Conservation (phyloP, 2,888 invertebrate species). For the Willowsia nigromaculata region DNA sequence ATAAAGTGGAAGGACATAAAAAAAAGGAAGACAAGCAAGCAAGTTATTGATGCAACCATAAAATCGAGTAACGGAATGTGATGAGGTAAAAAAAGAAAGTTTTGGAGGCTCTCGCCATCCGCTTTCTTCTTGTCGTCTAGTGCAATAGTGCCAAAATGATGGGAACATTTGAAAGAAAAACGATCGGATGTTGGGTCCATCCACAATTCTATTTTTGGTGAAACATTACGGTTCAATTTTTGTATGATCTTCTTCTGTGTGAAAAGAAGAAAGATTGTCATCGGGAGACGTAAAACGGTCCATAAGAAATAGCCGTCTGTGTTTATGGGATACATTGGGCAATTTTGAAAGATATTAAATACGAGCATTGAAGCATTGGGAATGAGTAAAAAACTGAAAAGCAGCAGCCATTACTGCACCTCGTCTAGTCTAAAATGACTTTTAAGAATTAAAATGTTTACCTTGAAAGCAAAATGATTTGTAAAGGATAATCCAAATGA, state of each 20-base stretch:
- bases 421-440: too few relatives aligned
- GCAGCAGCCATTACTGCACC: too few relatives aligned
- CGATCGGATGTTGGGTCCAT: constrained; percentile 74
- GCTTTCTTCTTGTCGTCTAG: background rate
- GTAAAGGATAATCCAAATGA: too few relatives aligned
- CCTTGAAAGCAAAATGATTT: too few relatives aligned
- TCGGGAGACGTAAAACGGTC: background rate
- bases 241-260: constrained; percentile 71
- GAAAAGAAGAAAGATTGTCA: background rate
- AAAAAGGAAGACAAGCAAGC: constrained; percentile 50
- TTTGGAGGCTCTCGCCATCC: background rate
- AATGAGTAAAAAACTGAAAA: too few relatives aligned
- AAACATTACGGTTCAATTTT: constrained; percentile 76
- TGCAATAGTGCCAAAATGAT: constrained; percentile 55
- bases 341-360: too few relatives aligned
- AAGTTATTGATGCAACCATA: constrained; percentile 66
- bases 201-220: constrained; percentile 35
- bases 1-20: constrained; percentile 47
- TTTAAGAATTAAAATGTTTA: too few relatives aligned
- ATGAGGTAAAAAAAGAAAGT: constrained; percentile 54
- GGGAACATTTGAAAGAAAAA: constrained; percentile 58
- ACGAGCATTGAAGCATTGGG: too few relatives aligned
- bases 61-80: constrained; percentile 43
- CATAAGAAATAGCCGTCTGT: too few relatives aligned
- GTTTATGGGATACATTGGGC: too few relatives aligned